Conservation (phyloP, 2,888 invertebrate genomes). For the Diarsia brunnea region DNA sequence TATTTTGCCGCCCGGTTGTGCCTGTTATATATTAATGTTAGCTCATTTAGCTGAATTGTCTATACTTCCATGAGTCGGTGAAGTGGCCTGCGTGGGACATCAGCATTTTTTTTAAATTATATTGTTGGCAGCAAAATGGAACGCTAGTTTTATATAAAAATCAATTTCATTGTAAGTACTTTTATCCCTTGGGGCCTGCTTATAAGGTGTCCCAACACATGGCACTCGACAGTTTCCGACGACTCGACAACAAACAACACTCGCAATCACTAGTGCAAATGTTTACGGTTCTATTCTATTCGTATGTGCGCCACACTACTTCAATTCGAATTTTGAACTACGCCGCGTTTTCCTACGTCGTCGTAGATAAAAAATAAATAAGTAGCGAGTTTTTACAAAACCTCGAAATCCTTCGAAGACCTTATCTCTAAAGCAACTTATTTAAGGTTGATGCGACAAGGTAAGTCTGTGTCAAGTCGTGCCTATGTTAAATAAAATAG, state of each 20-base stretch:
- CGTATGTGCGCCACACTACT: slow-evolving; percentile 68
- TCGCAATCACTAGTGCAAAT: slow-evolving; percentile 85
- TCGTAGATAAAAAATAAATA: slow-evolving; percentile 13
- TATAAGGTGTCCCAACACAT: slow-evolving; percentile 59
- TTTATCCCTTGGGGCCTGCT: slow-evolving; percentile 11
- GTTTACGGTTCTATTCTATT: slow-evolving; percentile 74
- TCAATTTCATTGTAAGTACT: background rate
- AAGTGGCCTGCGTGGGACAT: background rate
- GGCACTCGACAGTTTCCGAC: slow-evolving; percentile 43
- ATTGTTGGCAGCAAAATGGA: background rate
- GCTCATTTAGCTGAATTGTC: background rate
- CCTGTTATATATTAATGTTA: background rate
- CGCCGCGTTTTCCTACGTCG: slow-evolving; percentile 10
- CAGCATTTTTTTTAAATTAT: background rate
- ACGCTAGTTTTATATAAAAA: background rate
- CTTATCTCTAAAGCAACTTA: too few relatives aligned
- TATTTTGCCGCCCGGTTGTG: background rate
- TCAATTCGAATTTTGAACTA: slow-evolving; percentile 61
- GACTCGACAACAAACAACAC: slow-evolving; percentile 75
- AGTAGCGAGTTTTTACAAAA: too few relatives aligned
- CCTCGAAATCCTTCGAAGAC: too few relatives aligned
- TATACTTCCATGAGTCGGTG: background rate
- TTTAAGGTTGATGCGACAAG: too few relatives aligned
- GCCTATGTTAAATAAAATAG: too few relatives aligned
- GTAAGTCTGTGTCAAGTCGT: too few relatives aligned